Evolutionary conservation across 2,797 vertebrate species (phyloP).

Genomic region (Gymnothorax reevesii): DNA sequence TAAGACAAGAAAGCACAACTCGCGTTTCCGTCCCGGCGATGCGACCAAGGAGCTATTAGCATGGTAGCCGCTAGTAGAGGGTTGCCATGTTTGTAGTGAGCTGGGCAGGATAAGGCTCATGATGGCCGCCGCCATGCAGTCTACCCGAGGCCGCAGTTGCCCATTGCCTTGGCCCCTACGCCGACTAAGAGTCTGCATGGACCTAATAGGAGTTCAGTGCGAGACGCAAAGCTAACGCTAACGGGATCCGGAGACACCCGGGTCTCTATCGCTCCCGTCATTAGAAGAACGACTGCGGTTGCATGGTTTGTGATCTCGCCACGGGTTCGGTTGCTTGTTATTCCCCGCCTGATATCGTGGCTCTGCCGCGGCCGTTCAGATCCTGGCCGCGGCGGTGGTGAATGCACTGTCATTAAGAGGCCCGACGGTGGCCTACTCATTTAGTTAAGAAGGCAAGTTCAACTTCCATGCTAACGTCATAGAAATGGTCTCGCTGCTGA

Average conservation of each 20-base stretch:
- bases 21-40: not conserved
- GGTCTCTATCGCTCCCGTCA: not conserved
- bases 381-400: slow-evolving; percentile 37
- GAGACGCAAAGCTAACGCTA: slow-evolving; percentile 3
- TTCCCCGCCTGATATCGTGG: slow-evolving; percentile 14
- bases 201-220: not conserved
- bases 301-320: not conserved
- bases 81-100: slow-evolving; percentile 52
- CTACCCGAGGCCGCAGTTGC: not conserved
- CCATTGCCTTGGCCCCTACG: not conserved
- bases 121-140: slow-evolving; percentile 41
- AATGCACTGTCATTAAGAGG: slow-evolving; percentile 78
- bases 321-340: not conserved
- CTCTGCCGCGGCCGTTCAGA: slow-evolving; percentile 28
- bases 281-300: not conserved
- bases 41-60: slow-evolving; percentile 16
- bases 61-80: slow-evolving; percentile 17
- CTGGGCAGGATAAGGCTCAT: slow-evolving; percentile 38
- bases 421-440: slow-evolving; percentile 45
- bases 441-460: not conserved
- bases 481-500: not conserved
- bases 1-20: slow-evolving; percentile 53
- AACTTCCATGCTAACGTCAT: not conserved
- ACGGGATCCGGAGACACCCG: not conserved
- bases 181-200: slow-evolving; percentile 41